These are phyloP conservation scores for Paraplagusia blochii DNA, from an alignment of 2,113 vertebrate species.

Conservation along the genomic window DNA sequence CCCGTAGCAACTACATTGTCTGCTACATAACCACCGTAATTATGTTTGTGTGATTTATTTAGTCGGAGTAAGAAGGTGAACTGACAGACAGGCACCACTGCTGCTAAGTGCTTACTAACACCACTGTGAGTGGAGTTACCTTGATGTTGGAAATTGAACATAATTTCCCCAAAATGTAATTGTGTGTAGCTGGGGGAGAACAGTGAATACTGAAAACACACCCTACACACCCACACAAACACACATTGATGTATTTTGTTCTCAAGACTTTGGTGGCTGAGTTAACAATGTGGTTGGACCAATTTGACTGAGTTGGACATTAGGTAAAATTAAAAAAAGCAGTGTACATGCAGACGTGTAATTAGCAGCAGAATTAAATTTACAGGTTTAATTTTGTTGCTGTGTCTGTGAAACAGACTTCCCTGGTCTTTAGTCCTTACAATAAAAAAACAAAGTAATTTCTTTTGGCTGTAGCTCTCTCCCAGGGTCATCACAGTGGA, in stretches of 20 bases:
- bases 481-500: neutral
- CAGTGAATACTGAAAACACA: neutral
- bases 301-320: neutral
- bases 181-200: neutral
- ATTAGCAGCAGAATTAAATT: neutral
- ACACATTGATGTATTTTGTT: neutral
- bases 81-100: slow-evolving; percentile 8
- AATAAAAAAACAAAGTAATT: neutral
- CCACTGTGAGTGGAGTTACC: slow-evolving; percentile 4
- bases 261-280: no score
- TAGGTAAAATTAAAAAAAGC: neutral
- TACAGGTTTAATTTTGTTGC: slow-evolving; percentile 9
- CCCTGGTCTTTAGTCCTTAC: slow-evolving; percentile 15
- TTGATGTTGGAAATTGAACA: slow-evolving; percentile 12
- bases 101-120: slow-evolving; percentile 28
- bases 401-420: neutral
- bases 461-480: no score
- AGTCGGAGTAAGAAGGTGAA: slow-evolving; percentile 15
- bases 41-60: slow-evolving; percentile 37
- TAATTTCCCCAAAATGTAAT: slow-evolving; percentile 2
- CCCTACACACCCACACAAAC: neutral
- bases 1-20: slow-evolving; percentile 16
- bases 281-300: no score
- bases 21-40: slow-evolving; percentile 22
- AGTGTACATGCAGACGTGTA: neutral